Evolutionary conservation across 2,797 vertebrate species (phyloP).

Genomic region (Cyprinodon diabolis): DNA sequence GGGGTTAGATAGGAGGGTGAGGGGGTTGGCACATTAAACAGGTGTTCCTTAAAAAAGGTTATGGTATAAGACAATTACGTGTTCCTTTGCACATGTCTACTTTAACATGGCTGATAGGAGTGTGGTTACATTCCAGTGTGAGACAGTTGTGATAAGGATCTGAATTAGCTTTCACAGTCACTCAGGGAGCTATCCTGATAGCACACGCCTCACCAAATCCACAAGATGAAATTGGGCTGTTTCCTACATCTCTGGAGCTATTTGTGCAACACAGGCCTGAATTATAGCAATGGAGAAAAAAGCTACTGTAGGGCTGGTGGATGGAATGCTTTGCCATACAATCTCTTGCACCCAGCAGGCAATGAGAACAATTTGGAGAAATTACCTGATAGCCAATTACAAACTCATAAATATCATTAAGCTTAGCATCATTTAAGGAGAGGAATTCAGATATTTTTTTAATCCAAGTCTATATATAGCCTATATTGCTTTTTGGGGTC

Average conservation of each 20-base stretch:
- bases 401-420: conserved; percentile 32
- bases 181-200: conserved; percentile 72
- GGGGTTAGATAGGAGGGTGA: background rate
- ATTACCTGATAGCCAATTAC: conserved; percentile 25
- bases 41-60: conserved; percentile 71
- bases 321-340: conserved; percentile 48
- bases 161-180: conserved; percentile 79
- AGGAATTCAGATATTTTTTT: background rate
- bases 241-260: conserved; percentile 70
- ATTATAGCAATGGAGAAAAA: conserved; percentile 47
- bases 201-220: conserved; percentile 72
- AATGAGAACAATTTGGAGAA: conserved; percentile 16
- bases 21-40: conserved; percentile 49
- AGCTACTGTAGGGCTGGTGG: conserved; percentile 40
- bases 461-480: background rate
- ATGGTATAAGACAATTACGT: conserved; percentile 70
- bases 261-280: conserved; percentile 61
- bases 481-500: conserved; percentile 26
- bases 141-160: conserved; percentile 81
- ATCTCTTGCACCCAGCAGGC: conserved; percentile 17
- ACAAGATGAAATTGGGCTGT: conserved; percentile 70
- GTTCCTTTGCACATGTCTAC: conserved; percentile 69
- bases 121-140: conserved; percentile 61
- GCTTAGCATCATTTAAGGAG: conserved; percentile 27
- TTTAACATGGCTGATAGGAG: conserved; percentile 65